These are phyloP conservation scores for Drosophila subobscura DNA, from an alignment of 1,140 invertebrate species.

Conservation along the genomic window DNA sequence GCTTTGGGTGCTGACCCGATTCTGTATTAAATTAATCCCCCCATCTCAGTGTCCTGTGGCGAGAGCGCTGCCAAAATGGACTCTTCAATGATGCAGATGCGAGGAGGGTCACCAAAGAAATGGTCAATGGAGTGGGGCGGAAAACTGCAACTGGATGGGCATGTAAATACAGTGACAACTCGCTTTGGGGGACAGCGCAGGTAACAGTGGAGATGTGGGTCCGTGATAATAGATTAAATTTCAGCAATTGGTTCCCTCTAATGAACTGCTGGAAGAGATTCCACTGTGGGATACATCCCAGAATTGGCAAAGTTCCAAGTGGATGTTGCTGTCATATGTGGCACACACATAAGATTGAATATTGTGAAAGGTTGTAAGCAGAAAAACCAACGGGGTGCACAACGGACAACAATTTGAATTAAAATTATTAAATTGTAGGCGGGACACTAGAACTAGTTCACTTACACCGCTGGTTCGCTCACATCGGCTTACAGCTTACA, in stretches of 20 bases:
- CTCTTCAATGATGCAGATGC: constrained; percentile 38
- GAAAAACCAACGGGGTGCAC: no score
- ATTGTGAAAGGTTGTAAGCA: no score
- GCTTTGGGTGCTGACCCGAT: constrained; percentile 64
- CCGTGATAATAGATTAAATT: no score
- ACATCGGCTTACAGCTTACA: background rate
- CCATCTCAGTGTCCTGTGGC: constrained; percentile 17
- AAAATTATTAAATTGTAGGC: background rate
- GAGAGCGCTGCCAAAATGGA: constrained; percentile 6
- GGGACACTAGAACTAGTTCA: background rate
- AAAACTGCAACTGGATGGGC: no score
- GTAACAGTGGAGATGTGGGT: no score
- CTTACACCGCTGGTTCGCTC: constrained; percentile 1
- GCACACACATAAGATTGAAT: background rate
- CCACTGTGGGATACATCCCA: background rate
- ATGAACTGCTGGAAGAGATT: no score
- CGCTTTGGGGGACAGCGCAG: no score
- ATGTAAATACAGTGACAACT: no score
- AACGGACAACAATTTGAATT: no score
- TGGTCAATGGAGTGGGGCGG: constrained; percentile 1
- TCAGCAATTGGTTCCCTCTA: no score
- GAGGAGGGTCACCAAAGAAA: constrained; percentile 17
- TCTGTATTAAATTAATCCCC: constrained; percentile 51
- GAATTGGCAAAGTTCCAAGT: constrained; percentile 35
- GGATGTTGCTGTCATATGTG: constrained; percentile 8